Conservation (phyloP, 2,888 invertebrate species). For the Drosophila merina region DNA sequence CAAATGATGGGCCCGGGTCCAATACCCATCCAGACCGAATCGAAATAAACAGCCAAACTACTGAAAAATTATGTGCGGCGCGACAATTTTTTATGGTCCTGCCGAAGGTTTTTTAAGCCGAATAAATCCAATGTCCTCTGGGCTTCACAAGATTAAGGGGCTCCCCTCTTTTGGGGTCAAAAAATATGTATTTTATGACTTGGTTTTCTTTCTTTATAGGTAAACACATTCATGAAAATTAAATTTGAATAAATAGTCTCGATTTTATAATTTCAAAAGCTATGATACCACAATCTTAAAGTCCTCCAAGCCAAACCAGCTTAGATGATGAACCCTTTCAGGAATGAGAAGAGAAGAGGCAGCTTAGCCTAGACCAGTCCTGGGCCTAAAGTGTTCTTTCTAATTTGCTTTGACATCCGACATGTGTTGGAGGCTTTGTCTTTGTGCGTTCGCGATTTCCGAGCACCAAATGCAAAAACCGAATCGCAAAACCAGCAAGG, state of each 20-base stretch:
- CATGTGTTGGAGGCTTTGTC: slow-evolving; percentile 73
- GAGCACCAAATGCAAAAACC: slow-evolving; percentile 60
- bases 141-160: background rate
- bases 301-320: background rate
- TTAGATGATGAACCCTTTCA: background rate
- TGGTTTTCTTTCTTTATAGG: slow-evolving; percentile 1
- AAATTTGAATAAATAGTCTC: background rate
- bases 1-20: slow-evolving; percentile 52
- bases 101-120: slow-evolving; percentile 31
- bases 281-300: background rate
- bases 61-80: slow-evolving; percentile 45
- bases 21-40: slow-evolving; percentile 43
- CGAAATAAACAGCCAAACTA: slow-evolving; percentile 41
- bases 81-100: slow-evolving; percentile 36
- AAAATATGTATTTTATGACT: background rate
- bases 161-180: background rate
- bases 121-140: slow-evolving; percentile 31
- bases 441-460: slow-evolving; percentile 63
- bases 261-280: background rate
- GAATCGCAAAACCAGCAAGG: slow-evolving; percentile 50
- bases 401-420: slow-evolving; percentile 76
- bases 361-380: slow-evolving; percentile 11
- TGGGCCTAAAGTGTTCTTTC: slow-evolving; percentile 46
- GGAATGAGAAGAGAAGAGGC: background rate
- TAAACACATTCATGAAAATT: slow-evolving; percentile 1